phyloP scores from a whole-genome alignment of 1,140 invertebrate genomes.

The Myzus persicae region DNA sequence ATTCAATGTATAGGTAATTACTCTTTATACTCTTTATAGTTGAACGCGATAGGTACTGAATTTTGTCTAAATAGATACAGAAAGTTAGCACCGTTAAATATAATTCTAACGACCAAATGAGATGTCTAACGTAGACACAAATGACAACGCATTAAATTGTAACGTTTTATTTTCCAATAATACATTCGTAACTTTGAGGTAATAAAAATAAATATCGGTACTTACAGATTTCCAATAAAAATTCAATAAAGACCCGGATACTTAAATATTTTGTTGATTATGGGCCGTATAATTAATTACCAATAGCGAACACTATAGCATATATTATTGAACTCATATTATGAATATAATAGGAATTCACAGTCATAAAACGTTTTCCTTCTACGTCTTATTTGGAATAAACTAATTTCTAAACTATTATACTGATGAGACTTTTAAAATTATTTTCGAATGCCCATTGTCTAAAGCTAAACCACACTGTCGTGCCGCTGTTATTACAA shows the following conservation, averaged over 20 bases:
- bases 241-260: background rate
- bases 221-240: background rate
- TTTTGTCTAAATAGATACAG: background rate
- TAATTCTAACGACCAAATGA: background rate
- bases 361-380: background rate
- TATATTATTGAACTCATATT: background rate
- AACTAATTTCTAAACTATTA: background rate
- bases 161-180: background rate
- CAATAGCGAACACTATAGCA: background rate
- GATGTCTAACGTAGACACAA: background rate
- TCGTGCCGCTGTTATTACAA: background rate
- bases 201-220: background rate
- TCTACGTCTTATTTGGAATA: background rate
- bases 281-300: conserved; percentile 1
- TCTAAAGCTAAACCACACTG: background rate
- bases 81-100: background rate
- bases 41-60: background rate
- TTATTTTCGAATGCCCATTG: background rate
- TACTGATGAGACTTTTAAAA: background rate
- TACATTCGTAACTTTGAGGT: background rate
- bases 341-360: background rate
- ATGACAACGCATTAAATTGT: background rate
- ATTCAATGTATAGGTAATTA: background rate
- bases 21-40: no score
- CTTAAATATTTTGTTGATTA: background rate